These are phyloP conservation scores for Ancistrus triradiatus DNA, from an alignment of 2,113 vertebrate genomes.

Conservation along the genomic window DNA sequence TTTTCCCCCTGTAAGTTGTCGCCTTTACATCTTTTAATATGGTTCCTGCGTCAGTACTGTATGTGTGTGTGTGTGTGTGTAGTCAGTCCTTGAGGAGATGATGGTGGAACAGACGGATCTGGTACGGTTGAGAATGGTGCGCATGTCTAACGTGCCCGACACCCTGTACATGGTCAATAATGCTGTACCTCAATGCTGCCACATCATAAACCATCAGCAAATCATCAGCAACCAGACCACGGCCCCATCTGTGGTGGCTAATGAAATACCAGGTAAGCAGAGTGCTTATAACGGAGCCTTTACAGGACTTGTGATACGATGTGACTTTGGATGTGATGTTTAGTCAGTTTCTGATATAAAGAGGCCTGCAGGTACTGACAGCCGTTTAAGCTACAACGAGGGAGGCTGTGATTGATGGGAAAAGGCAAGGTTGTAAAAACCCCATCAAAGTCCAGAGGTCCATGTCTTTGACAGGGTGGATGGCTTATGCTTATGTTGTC, in stretches of 20 bases:
- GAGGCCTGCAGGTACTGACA: not conserved
- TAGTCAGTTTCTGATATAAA: not conserved
- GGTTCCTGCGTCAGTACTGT: not conserved
- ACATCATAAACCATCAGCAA: constrained; percentile 93
- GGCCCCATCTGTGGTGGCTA: constrained; percentile 93
- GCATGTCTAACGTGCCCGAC: constrained; percentile 98
- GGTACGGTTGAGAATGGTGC: constrained; percentile 90
- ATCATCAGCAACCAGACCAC: constrained; percentile 76
- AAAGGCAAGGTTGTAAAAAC: not conserved
- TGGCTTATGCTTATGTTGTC: too few species aligned
- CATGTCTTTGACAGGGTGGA: not conserved
- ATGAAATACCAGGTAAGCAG: constrained; percentile 91
- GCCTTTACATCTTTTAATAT: too few species aligned
- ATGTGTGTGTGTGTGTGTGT: constrained; percentile 17
- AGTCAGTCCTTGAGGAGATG: constrained; percentile 96
- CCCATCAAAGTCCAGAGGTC: not conserved
- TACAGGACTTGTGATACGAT: too few species aligned
- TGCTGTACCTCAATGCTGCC: constrained; percentile 93
- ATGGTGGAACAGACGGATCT: constrained; percentile 98
- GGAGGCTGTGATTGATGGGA: not conserved
- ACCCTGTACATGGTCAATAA: constrained; percentile 98
- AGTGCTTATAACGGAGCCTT: too few species aligned
- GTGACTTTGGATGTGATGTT: too few species aligned
- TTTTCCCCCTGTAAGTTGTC: too few species aligned
- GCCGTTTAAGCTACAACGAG: constrained; percentile 6